Evolutionary conservation across 2,888 invertebrate species (phyloP), one percentile per base, ranked within the genome.

Genomic region (Seladonia tumulorum): DNA sequence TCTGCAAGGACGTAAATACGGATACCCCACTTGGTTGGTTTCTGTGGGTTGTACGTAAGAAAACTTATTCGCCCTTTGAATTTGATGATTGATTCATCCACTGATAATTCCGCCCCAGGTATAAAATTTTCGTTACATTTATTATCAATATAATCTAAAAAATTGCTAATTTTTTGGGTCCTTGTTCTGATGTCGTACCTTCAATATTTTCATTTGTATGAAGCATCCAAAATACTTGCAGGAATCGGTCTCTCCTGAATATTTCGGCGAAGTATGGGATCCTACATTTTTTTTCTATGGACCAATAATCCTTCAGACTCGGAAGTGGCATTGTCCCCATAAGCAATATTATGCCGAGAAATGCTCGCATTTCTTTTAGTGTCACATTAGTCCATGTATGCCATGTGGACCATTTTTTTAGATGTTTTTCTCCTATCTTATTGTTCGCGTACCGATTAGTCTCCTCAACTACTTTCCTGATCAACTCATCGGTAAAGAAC

Each of bases 61-160:
- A 87, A 90, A 63, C 71, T 66, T 68, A 89, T 82, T 86, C 79
- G 49, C 70, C 72, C 78, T 78, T 91, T 90, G 85, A 90, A 91
- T 82, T 89, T 89, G 14, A 90, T 76, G 12, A 81, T 86, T 5
- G 88, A 89, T 80, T 91, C 90, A 35, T 68, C 29, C 35, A 16
- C 76, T 18, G 63, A 66, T 66, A 66, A 76, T 22, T 76, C 35
- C 66, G 29, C 10, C 47, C 76, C 66, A 14, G 70, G 57, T 57
- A 77, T 70, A 70, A 70, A 80, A 80, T 76, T 71, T 82, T 82
- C 80, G 16, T 25, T 22, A 77, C 70, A 85, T 85, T 71, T 82
- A 53, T n/a, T 70, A 10, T 77, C 71, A 49, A 85, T 82, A 29
- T 85, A 81, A 45, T 85, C 77, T 35, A 82, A 77, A 66, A 74